Percentiles rank a stretch among this genome's conserved stretches.
phyloP scores from a whole-genome alignment of 2,797 vertebrate genomes.

The Phylloscopus collybita region DNA sequence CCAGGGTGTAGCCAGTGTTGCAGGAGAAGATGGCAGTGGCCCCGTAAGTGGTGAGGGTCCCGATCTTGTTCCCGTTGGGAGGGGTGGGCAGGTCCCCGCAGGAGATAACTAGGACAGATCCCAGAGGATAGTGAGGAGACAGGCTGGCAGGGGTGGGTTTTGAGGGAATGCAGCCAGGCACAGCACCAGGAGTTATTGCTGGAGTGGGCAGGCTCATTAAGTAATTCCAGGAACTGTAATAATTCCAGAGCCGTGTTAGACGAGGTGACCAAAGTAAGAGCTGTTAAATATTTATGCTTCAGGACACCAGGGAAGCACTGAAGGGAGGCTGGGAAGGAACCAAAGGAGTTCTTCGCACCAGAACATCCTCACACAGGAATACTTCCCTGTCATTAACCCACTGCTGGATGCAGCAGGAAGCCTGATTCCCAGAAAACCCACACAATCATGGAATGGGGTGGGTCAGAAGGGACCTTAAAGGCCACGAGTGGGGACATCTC shows the following conservation, averaged over 20 bases:
- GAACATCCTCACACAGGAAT: not conserved
- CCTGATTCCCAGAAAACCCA: not conserved
- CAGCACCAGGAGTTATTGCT: fast-evolving
- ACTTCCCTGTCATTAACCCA: not conserved
- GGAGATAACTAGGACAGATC: conserved; percentile 87
- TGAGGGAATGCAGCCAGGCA: fast-evolving
- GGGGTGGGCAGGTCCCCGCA: conserved; percentile 93
- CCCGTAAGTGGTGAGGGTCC: conserved; percentile 90
- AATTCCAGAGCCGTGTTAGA: fast-evolving
- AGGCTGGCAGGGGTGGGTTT: not conserved
- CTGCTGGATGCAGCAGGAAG: not conserved
- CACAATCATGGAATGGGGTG: not conserved
- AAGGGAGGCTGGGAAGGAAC: not conserved
- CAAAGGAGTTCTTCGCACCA: not conserved
- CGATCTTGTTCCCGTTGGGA: conserved; percentile 95
- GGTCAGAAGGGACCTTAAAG: not conserved
- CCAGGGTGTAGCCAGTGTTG: conserved; percentile 95
- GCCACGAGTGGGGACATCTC: not conserved
- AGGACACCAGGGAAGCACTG: not conserved
- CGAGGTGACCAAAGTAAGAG: not conserved
- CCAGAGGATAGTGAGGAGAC: not conserved
- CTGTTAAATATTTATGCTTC: not conserved
- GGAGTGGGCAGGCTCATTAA: not conserved
- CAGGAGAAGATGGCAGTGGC: conserved; percentile 99
- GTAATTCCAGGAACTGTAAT: not conserved